Evolutionary conservation across 2,113 vertebrate genomes (phyloP).

Genomic region (Ptyas mucosa): DNA sequence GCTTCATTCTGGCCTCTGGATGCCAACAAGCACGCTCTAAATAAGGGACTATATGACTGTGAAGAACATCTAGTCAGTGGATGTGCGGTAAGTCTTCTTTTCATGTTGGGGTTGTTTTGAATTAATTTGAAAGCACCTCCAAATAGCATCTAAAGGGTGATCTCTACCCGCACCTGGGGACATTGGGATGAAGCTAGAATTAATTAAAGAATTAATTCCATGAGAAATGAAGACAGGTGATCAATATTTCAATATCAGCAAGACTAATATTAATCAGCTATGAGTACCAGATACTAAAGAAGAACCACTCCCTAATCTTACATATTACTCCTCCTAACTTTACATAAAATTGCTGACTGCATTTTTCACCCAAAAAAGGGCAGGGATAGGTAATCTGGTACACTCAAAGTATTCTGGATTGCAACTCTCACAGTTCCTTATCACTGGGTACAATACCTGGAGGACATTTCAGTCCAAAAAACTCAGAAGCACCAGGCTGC

Average conservation of each 20-base stretch:
- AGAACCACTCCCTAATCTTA: background rate
- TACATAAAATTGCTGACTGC: background rate
- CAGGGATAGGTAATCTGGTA: background rate
- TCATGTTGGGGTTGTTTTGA: background rate
- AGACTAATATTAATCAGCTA: background rate
- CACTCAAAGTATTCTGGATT: background rate
- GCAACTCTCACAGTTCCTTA: background rate
- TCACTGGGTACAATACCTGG: background rate
- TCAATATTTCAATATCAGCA: background rate
- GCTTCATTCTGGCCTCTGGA: background rate
- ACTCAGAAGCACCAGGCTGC: background rate
- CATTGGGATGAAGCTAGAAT: background rate
- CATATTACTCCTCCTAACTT: background rate
- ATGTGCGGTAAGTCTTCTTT: slow-evolving; percentile 25
- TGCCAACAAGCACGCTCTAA: slow-evolving; percentile 7
- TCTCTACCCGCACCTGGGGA: background rate
- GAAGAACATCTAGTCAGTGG: slow-evolving; percentile 16
- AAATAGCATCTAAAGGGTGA: background rate
- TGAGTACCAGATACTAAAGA: too few relatives aligned
- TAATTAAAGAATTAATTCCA: background rate
- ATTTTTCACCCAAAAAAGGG: too few relatives aligned
- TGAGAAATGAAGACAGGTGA: background rate
- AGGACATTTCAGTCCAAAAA: background rate
- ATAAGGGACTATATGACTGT: background rate
- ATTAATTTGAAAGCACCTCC: background rate